Base-by-base conservation (phyloP, 2,888 invertebrate genomes). In the Gymnocheta viridis region DNA sequence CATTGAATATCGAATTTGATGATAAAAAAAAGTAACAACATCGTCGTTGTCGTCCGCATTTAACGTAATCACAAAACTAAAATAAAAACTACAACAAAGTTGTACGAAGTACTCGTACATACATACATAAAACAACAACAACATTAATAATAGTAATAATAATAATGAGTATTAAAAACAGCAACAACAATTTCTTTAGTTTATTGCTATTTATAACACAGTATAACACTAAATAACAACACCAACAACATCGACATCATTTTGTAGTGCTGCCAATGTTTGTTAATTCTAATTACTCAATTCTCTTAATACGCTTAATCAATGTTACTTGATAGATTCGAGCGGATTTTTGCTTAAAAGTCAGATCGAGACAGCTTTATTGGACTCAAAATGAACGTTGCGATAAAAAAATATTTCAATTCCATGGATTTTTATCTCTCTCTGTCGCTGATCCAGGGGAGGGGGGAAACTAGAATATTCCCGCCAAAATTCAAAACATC, bases 61-160 rank as follows among this genome's bases (percentile, higher is more conserved):
- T 58, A 79, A 79, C 51, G 58, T 74, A 79, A 82, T 70, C 73
- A 47, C 49, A 22, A n/a, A 69, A 41, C n/a, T 56, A 22, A n/a
- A 69, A 41, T 17, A 44, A 74, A 47, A 35, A 35, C 51, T 41
- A 66, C 66, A 76, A 49, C 29, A 60, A 66, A 29, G 44, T 49
- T 32, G 24, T 60, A 67, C n/a, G n/a, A n/a, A n/a, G n/a, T n/a
- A 56, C 17, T 32, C 17, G 6, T 22, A 19, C 29, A n/a, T 29
- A 60, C 24, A 41, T 1, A 32, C 0, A 38, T 9, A 22, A 22
- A 19, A 58, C 35, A 38, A 60, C 17, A 62, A 72, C 19, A 78
- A 78, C n/a, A n/a, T n/a, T n/a, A n/a, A n/a, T n/a, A n/a, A n/a
- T n/a, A n/a, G n/a, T 49, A 64, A 17, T 54, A 64, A 54, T 19